Base-by-base conservation (phyloP, 2,888 invertebrate species). In the Melanophora roralis region DNA sequence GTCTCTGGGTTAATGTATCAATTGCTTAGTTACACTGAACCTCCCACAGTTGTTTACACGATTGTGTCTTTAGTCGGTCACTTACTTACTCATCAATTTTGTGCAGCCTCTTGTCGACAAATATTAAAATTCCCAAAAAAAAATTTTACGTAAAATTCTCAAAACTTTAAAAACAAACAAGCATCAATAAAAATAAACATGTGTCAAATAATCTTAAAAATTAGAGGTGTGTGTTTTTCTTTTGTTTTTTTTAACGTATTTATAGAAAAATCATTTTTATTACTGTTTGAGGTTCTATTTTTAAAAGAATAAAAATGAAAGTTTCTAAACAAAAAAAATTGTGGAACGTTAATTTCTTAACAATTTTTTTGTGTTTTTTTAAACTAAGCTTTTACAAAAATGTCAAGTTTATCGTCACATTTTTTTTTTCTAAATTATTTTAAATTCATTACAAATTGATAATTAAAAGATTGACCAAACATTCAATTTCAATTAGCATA, bases 381-480 rank as follows among this genome's bases (percentile, higher is more conserved):
- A n/a, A n/a, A n/a, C n/a, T n/a, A n/a, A n/a, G n/a, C 19, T 9
- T 38, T 9, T n/a, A 9, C 2, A n/a, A 72, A 57, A 49, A 40
- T 40, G 57, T 65, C 49, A 65, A 74, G 73, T 65, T 59, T 73
- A 73, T 27, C 53, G 16, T 62, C 23, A 62, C 45, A 3, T 49
- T 40, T 51, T 51, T 19, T 45, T 57, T 55, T 3, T 12, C 49
- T 14, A 60, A 21, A 40, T 40, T 27, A 40, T 49, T 9, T 19
- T 21, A 59, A 65, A 59, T 74, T 74, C 65, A 65, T 51, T 49
- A 64, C 36, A 57, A n/a, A 73, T 65, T 73, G 65, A 74, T 59
- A 65, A 65, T 65, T 59, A 19, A 34, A 14, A n/a, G 60, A 51
- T 60, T 69, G 47, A 43, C 53, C 43, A 27, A 47, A 59, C 21